Evolutionary conservation across 2,888 invertebrate species (phyloP).

Genomic region (Pammene aurita): DNA sequence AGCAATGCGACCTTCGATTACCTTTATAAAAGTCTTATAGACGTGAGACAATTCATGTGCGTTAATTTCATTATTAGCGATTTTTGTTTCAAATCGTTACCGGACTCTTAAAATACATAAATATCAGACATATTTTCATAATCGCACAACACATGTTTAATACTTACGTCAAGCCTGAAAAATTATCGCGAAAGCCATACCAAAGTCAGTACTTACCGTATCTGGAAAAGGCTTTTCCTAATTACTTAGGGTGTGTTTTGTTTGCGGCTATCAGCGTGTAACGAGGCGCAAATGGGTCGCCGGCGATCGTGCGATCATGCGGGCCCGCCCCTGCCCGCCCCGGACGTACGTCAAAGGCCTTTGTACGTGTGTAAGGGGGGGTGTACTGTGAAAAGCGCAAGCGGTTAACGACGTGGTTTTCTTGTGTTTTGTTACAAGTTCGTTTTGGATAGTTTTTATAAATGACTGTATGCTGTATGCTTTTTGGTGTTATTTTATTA

Average conservation of each 20-base stretch:
- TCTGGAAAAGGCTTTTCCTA: conserved; percentile 82
- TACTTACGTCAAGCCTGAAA: conserved; percentile 12
- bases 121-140: neutral
- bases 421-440: neutral
- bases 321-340: conserved; percentile 64
- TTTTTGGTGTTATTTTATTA: neutral
- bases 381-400: conserved; percentile 49
- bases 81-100: too few relatives aligned
- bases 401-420: conserved; percentile 46
- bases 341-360: conserved; percentile 77
- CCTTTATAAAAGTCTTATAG: too few relatives aligned
- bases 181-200: conserved; percentile 16
- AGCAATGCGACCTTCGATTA: too few relatives aligned
- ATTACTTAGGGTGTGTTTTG: conserved; percentile 83
- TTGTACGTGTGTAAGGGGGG: conserved; percentile 65
- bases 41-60: too few relatives aligned
- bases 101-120: neutral
- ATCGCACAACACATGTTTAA: conserved; percentile 2
- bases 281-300: conserved; percentile 82
- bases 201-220: conserved; percentile 76
- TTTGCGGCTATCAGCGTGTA: conserved; percentile 82
- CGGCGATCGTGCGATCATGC: conserved; percentile 80
- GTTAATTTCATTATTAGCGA: too few relatives aligned
- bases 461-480: neutral
- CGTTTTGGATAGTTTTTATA: neutral